These are phyloP conservation scores for Agrypnia vestita DNA, from an alignment of 1,140 invertebrate genomes.

Conservation along the genomic window DNA sequence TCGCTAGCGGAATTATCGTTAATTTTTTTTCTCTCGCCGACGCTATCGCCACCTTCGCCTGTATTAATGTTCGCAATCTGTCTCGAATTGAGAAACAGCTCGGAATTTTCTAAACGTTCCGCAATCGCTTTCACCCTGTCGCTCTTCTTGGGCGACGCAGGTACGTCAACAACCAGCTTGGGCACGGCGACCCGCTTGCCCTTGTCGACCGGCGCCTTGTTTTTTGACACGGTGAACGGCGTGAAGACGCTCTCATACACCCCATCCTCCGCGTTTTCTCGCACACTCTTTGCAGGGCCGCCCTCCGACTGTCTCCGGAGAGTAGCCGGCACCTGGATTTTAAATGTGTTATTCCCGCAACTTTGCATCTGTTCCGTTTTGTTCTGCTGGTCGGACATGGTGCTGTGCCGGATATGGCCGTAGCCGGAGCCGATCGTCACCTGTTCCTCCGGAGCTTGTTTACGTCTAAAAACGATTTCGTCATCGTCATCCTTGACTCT, in stretches of 20 bases:
- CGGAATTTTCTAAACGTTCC: background rate
- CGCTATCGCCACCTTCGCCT: background rate
- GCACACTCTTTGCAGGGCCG: background rate
- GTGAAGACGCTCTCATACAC: conserved; percentile 58
- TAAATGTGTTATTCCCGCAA: background rate
- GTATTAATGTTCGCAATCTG: background rate
- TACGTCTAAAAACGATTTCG: conserved; percentile 26
- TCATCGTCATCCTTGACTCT: background rate
- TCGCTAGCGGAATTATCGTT: background rate
- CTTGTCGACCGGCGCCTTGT: background rate
- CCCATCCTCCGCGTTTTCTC: background rate
- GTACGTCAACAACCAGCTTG: background rate
- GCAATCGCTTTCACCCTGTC: background rate
- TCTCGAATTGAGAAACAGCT: background rate
- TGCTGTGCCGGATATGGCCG: conserved; percentile 52
- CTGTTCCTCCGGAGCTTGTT: background rate
- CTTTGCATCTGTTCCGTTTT: background rate
- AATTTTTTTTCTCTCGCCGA: background rate
- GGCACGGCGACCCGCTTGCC: background rate
- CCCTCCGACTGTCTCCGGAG: background rate
- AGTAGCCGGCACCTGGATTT: conserved; percentile 9
- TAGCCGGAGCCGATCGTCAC: conserved; percentile 42
- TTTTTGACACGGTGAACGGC: conserved; percentile 42
- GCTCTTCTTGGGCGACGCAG: background rate
- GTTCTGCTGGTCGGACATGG: background rate